Evolutionary conservation across 2,888 invertebrate genomes (phyloP).

Genomic region (Eilema griseolum): DNA sequence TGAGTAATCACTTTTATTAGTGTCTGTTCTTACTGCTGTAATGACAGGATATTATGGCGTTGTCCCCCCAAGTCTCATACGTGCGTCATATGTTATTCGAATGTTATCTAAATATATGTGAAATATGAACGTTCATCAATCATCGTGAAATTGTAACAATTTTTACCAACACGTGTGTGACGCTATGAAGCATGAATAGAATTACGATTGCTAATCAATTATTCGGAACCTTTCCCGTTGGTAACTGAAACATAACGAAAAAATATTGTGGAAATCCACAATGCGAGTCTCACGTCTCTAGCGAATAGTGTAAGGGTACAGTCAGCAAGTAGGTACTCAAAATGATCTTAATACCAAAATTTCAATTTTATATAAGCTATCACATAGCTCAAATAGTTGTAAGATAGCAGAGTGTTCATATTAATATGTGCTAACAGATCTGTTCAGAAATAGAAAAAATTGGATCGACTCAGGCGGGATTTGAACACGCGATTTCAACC

Average conservation of each 20-base stretch:
- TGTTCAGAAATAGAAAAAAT: no score
- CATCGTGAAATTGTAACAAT: conserved; percentile 9
- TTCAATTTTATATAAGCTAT: no score
- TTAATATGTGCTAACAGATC: no score
- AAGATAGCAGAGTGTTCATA: no score
- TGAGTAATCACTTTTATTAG: conserved; percentile 47
- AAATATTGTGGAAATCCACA: conserved; percentile 21
- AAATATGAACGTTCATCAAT: conserved; percentile 16
- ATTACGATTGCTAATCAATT: conserved; percentile 5
- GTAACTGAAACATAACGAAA: conserved; percentile 20
- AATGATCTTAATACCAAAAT: no score
- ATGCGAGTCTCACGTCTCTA: background rate
- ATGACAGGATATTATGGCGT: conserved; percentile 29
- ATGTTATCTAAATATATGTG: conserved; percentile 5
- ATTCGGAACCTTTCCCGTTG: conserved; percentile 1
- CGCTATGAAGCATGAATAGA: background rate
- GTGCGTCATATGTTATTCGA: background rate
- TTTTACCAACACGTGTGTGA: conserved; percentile 1
- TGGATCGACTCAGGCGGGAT: no score
- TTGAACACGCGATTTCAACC: no score
- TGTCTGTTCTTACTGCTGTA: conserved; percentile 30
- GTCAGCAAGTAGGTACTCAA: no score
- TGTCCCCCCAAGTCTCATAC: conserved; percentile 10
- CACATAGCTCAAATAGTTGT: no score
- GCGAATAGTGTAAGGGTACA: background rate